Percentiles rank a stretch among this genome's conserved stretches.
phyloP scores from a whole-genome alignment of 2,888 invertebrate genomes.

The Dryococelus australis region DNA sequence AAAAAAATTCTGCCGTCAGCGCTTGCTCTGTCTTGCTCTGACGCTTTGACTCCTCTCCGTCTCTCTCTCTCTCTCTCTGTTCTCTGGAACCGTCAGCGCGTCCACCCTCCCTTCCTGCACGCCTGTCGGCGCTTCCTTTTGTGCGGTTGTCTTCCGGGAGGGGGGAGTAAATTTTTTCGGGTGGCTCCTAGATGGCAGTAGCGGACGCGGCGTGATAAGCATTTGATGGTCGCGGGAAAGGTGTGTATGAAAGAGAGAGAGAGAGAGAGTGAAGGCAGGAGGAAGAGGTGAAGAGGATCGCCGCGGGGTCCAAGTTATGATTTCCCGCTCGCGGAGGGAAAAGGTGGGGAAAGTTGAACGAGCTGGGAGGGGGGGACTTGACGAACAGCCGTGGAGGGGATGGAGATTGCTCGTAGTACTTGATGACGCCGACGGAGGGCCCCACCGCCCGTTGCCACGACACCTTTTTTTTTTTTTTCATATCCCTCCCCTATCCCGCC shows the following conservation, averaged over 20 bases:
- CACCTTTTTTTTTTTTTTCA: neutral
- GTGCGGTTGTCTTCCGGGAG: slow-evolving; percentile 17
- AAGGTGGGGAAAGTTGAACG: slow-evolving; percentile 1
- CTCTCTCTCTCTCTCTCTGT: slow-evolving; percentile 24
- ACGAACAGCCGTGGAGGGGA: neutral
- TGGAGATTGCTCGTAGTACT: slow-evolving; percentile 34
- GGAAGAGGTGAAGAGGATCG: neutral
- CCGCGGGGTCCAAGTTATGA: slow-evolving; percentile 23
- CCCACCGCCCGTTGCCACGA: slow-evolving; percentile 32
- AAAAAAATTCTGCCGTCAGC: slow-evolving; percentile 36
- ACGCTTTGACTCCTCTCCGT: neutral
- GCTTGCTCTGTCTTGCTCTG: slow-evolving; percentile 36
- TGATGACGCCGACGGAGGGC: slow-evolving; percentile 37
- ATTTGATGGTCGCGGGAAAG: slow-evolving; percentile 26
- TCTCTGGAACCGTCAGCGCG: slow-evolving; percentile 28
- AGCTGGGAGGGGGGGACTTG: neutral
- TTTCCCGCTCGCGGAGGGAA: slow-evolving; percentile 24
- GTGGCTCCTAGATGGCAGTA: slow-evolving; percentile 48
- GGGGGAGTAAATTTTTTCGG: slow-evolving; percentile 41
- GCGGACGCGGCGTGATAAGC: slow-evolving; percentile 40
- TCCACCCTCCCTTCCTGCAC: neutral
- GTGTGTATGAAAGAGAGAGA: neutral
- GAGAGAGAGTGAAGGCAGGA: neutral
- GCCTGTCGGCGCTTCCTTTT: slow-evolving; percentile 25
- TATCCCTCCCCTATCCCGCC: neutral